phyloP scores from a whole-genome alignment of 2,888 invertebrate genomes.

The Erebia epiphron region DNA sequence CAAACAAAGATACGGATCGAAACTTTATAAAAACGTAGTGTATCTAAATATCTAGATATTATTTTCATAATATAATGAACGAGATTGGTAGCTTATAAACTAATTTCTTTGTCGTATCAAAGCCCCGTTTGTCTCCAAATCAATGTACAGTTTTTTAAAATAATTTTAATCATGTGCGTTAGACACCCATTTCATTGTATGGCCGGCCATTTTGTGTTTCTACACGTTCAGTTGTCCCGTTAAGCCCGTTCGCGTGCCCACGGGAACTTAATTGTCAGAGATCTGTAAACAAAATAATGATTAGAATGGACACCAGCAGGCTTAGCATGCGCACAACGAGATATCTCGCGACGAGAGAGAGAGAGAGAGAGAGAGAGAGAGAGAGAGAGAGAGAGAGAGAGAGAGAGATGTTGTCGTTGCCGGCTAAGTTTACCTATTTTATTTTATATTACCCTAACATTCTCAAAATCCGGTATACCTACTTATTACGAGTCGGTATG shows the following conservation, averaged over 20 bases:
- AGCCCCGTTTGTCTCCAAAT: not conserved
- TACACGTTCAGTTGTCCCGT: slow-evolving; percentile 74
- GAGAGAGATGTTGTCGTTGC: too few relatives aligned
- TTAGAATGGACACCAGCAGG: not conserved
- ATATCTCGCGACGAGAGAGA: too few relatives aligned
- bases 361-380: too few relatives aligned
- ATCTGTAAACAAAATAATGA: slow-evolving; percentile 54
- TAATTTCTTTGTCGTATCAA: not conserved
- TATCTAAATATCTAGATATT: not conserved
- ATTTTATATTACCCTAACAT: too few relatives aligned
- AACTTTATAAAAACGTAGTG: not conserved
- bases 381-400: too few relatives aligned
- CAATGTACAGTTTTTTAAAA: slow-evolving; percentile 19
- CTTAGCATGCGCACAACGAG: too few relatives aligned
- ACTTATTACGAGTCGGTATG: too few relatives aligned
- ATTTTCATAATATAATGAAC: not conserved
- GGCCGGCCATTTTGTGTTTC: slow-evolving; percentile 65
- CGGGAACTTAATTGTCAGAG: slow-evolving; percentile 81
- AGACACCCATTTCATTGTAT: slow-evolving; percentile 76
- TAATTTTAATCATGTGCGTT: slow-evolving; percentile 36
- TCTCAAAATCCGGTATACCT: too few relatives aligned
- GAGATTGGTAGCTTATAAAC: not conserved
- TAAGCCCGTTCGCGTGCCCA: slow-evolving; percentile 71
- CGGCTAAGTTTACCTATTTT: too few relatives aligned
- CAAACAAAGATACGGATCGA: not conserved